These are phyloP conservation scores for Scaptomyza polygonia DNA, from an alignment of 2,888 invertebrate genomes.

Conservation along the genomic window DNA sequence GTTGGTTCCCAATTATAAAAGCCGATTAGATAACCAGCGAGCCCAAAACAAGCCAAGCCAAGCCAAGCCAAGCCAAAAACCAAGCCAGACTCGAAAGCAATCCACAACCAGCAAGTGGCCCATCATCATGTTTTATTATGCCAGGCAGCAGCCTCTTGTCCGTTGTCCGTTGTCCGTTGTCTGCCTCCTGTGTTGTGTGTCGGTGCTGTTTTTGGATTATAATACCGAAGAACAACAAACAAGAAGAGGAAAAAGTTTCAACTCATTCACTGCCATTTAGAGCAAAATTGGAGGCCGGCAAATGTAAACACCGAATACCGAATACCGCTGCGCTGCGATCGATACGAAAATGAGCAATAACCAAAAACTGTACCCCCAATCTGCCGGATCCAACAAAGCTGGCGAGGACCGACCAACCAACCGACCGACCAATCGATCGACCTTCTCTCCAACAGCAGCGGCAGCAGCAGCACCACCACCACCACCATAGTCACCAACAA, in stretches of 20 bases:
- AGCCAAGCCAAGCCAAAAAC: slow-evolving; percentile 4
- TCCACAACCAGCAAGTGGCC: slow-evolving; percentile 55
- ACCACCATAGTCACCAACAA: slow-evolving; percentile 48
- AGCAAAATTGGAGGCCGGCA: slow-evolving; percentile 75
- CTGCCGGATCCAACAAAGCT: slow-evolving; percentile 5
- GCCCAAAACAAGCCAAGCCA: slow-evolving; percentile 42
- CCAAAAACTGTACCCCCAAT: slow-evolving; percentile 63
- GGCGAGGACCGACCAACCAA: slow-evolving; percentile 44
- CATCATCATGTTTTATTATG: slow-evolving; percentile 76
- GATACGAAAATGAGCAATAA: slow-evolving; percentile 78
- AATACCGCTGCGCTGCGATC: slow-evolving; percentile 44
- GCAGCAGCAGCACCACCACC: slow-evolving; percentile 25
- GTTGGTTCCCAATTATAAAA: slow-evolving; percentile 77
- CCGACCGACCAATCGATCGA: slow-evolving; percentile 62
- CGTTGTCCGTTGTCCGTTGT: slow-evolving; percentile 14
- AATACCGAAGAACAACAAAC: slow-evolving; percentile 51
- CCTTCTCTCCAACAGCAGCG: slow-evolving; percentile 64
- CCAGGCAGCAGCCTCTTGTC: slow-evolving; percentile 46
- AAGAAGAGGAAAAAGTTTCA: slow-evolving; percentile 53
- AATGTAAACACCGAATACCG: slow-evolving; percentile 64
- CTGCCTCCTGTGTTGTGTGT: slow-evolving; percentile 34
- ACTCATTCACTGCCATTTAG: slow-evolving; percentile 78
- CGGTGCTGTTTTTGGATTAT: slow-evolving; percentile 71
- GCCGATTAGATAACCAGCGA: slow-evolving; percentile 77
- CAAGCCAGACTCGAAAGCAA: slow-evolving; percentile 4